These are phyloP conservation scores for Cerastoderma edule DNA, from an alignment of 2,888 invertebrate species.

Conservation along the genomic window DNA sequence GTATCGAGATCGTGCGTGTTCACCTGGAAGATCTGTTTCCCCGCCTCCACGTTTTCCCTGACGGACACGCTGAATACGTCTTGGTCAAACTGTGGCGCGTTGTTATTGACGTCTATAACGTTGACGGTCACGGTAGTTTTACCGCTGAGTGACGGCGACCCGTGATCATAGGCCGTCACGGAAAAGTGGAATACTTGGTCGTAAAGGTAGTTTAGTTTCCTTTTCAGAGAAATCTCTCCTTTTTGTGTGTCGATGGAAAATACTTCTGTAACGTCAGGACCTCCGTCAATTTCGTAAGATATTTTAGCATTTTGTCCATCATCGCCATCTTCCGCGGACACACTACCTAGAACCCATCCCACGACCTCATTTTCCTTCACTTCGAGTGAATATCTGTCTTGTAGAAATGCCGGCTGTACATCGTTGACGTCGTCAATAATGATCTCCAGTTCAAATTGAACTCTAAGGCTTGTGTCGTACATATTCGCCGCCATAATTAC, in stretches of 20 bases:
- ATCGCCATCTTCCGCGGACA: slow-evolving; percentile 66
- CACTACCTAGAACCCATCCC: slow-evolving; percentile 41
- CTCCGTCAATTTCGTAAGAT: slow-evolving; percentile 42
- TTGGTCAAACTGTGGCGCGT: slow-evolving; percentile 58
- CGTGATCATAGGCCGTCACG: slow-evolving; percentile 87
- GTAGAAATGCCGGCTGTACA: slow-evolving; percentile 61
- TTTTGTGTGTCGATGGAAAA: slow-evolving; percentile 90
- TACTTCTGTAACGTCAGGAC: slow-evolving; percentile 23
- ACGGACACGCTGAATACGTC: slow-evolving; percentile 45
- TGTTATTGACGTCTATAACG: slow-evolving; percentile 66
- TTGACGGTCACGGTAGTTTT: slow-evolving; percentile 56
- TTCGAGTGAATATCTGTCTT: slow-evolving; percentile 43
- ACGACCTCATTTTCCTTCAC: slow-evolving; percentile 55
- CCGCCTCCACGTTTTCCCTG: slow-evolving; percentile 51
- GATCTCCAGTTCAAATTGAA: slow-evolving; percentile 58
- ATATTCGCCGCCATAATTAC: slow-evolving; percentile 60
- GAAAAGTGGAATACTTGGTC: slow-evolving; percentile 92
- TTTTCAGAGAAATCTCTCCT: slow-evolving; percentile 93
- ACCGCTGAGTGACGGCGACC: slow-evolving; percentile 58
- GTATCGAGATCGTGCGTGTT: slow-evolving; percentile 67
- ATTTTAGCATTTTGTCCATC: slow-evolving; percentile 47
- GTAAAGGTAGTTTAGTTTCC: slow-evolving; percentile 93
- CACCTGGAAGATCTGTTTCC: slow-evolving; percentile 50
- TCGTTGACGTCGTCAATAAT: slow-evolving; percentile 71
- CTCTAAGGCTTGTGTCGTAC: slow-evolving; percentile 44